These are phyloP conservation scores for Arge pagana DNA, from an alignment of 2,888 invertebrate genomes.

Conservation along the genomic window DNA sequence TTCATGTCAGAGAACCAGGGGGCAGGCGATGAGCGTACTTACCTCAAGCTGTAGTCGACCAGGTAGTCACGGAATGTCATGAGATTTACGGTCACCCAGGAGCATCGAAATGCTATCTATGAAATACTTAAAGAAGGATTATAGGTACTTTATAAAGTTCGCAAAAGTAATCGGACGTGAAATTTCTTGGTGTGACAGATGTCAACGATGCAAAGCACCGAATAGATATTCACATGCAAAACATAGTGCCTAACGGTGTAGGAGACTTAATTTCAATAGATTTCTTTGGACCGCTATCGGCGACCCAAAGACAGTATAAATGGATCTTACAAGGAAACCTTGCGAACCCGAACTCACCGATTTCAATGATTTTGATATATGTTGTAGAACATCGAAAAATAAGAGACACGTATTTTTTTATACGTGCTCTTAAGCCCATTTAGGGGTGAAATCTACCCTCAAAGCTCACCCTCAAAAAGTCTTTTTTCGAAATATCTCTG, in stretches of 20 bases:
- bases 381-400: too few relatives aligned
- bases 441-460: too few relatives aligned
- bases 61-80: conserved; percentile 1
- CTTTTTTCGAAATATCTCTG: too few relatives aligned
- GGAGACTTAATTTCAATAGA: conserved; percentile 3
- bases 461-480: too few relatives aligned
- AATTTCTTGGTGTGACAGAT: background rate
- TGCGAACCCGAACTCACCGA: too few relatives aligned
- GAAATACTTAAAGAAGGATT: too few relatives aligned
- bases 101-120: background rate
- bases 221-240: background rate
- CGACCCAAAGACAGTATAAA: background rate
- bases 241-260: background rate
- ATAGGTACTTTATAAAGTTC: background rate
- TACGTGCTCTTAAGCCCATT: too few relatives aligned
- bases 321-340: too few relatives aligned
- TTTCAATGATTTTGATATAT: too few relatives aligned
- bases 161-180: background rate
- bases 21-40: background rate
- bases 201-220: conserved; percentile 5
- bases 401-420: too few relatives aligned
- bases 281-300: conserved; percentile 4
- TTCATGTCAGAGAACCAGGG: background rate
- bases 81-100: conserved; percentile 15
- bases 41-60: background rate